A percentile compares a stretch with the other conserved stretches of the same genome.
Conservation (phyloP, 1,140 invertebrate genomes). For the Anoplophora glabripennis region DNA sequence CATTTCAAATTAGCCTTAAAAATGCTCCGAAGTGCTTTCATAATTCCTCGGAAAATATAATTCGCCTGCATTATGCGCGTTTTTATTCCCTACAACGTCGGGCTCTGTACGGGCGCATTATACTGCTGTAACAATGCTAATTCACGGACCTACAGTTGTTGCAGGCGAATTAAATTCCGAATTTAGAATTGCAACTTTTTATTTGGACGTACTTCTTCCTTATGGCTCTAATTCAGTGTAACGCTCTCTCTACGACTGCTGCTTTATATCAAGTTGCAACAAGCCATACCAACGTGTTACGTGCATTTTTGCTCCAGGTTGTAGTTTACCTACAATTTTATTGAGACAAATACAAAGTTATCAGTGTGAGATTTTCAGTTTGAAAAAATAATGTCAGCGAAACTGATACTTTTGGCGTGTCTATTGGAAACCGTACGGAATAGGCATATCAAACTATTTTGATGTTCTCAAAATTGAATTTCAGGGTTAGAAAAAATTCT, state of each 20-base stretch:
- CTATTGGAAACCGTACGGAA: too few relatives aligned
- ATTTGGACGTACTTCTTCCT: constrained; percentile 13
- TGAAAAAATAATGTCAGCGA: too few relatives aligned
- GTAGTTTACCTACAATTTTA: too few relatives aligned
- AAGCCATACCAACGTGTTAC: too few relatives aligned
- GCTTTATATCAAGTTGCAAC: neutral
- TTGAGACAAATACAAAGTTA: too few relatives aligned
- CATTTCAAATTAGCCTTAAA: constrained; percentile 31
- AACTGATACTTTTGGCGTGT: too few relatives aligned
- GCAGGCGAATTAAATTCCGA: constrained; percentile 22
- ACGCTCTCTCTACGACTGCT: neutral
- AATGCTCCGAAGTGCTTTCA: constrained; percentile 26
- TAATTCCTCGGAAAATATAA: constrained; percentile 30
- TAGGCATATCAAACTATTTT: too few relatives aligned
- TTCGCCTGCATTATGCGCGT: constrained; percentile 25
- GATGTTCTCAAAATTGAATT: too few relatives aligned
- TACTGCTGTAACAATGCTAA: constrained; percentile 25
- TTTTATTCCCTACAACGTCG: constrained; percentile 15
- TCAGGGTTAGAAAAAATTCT: too few relatives aligned
- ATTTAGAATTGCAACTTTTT: constrained; percentile 31
- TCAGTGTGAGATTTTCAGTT: too few relatives aligned
- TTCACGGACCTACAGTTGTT: constrained; percentile 20
- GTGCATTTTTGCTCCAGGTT: too few relatives aligned
- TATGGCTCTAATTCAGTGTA: constrained; percentile 24
- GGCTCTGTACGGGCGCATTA: constrained; percentile 22